Percentiles rank a stretch among this genome's conserved stretches.
Evolutionary conservation across 1,140 invertebrate genomes (phyloP).

Genomic region (Tetraneura akinire): DNA sequence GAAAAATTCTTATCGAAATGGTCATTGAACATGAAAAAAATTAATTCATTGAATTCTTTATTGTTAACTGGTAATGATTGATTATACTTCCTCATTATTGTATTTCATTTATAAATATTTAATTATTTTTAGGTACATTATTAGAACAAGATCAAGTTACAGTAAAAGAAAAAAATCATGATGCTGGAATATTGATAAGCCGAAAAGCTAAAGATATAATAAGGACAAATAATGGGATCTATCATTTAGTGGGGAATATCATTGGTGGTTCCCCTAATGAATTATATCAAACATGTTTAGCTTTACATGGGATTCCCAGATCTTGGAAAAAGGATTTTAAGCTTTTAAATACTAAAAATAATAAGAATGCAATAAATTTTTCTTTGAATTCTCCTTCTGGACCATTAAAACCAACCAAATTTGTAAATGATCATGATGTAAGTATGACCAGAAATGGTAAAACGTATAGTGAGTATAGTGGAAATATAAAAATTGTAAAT

Average conservation of each 20-base stretch:
- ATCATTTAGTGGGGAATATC: constrained; percentile 24
- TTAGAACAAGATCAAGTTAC: not conserved
- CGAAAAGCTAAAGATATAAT: constrained; percentile 21
- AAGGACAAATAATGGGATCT: constrained; percentile 20
- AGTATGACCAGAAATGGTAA: constrained; percentile 31
- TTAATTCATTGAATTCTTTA: not conserved
- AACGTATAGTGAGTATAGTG: not conserved
- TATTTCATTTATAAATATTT: not conserved
- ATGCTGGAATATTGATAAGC: not conserved
- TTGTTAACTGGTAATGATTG: constrained; percentile 38
- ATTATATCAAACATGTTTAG: not conserved
- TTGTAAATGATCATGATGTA: not conserved
- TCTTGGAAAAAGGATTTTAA: constrained; percentile 9
- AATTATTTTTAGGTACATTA: constrained; percentile 18
- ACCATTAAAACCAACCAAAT: not conserved
- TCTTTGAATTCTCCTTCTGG: constrained; percentile 31
- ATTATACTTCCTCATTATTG: not conserved
- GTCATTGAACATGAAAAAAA: constrained; percentile 13
- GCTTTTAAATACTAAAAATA: too few relatives aligned
- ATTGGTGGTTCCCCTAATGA: constrained; percentile 29
- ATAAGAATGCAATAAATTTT: not conserved
- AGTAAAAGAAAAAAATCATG: constrained; percentile 16
- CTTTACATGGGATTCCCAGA: not conserved
- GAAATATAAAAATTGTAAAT: not conserved
- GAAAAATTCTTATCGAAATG: constrained; percentile 19